Base-by-base conservation (phyloP, 1,140 invertebrate species). In the Neodiprion virginianus region DNA sequence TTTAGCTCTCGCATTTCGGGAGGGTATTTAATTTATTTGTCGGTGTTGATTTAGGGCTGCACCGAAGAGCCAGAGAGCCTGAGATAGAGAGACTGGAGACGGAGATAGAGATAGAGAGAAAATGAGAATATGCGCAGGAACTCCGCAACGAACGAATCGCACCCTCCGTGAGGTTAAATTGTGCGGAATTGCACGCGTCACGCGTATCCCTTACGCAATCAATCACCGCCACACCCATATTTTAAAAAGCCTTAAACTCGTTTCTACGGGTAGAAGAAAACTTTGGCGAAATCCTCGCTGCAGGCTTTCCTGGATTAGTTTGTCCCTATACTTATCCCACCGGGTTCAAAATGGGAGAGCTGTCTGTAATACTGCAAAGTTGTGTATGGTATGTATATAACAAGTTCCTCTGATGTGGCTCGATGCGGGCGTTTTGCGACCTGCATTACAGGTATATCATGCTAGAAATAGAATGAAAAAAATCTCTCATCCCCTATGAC, bases 141-240 rank as follows among this genome's bases (percentile, higher is more conserved):
- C 8, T 8, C 11, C 53, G n/a, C 8, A 17, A 12, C 11, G 53
- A 61, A 40, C 28, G 28, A 40, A 40, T 40, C 28, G 28, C 28
- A 5, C 28, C 28, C 5, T 40, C 28, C 28, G 5, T 40, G 28
- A 40, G 28, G 28, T 17, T 61, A 61, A 61, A 61, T 17, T 61
- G 53, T 61, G 28, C 28, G 53, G 53, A 61, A 61, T 61, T 61
- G 8, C 53, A 61, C 53, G 53, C 53, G 53, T 61, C 53, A 61
- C 53, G 53, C 11, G 53, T 61, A 61, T 61, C 53, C 53, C n/a
- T 61, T 61, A 61, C 53, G 53, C 53, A 61, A 61, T 61, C n/a
- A 61, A 61, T 61, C 53, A 61, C 5, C 53, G 28, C 28, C 28
- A 40, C 28, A 8, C 53, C 53, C 53, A 61, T 61, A 61, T 61